Conservation (phyloP, 1,140 invertebrate genomes). For the Aradophagus sp. region DNA sequence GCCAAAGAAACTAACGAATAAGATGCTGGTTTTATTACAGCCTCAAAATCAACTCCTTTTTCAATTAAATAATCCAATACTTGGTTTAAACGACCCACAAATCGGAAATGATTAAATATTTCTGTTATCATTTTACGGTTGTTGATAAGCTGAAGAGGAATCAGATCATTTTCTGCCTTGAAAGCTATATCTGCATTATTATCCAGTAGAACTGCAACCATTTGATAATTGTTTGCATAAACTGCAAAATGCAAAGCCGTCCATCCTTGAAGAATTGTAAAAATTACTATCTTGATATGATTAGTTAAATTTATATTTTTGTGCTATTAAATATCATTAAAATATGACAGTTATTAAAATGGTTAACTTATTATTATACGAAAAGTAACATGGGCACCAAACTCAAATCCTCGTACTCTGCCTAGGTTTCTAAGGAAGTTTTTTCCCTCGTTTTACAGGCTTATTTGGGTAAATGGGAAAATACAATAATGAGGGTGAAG, state of each 20-base stretch:
- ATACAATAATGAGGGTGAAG: too few species aligned
- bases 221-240: background rate
- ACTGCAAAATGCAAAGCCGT: constrained; percentile 9
- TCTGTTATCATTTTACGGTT: background rate
- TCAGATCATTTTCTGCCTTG: constrained; percentile 6
- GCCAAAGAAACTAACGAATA: background rate
- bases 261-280: constrained; percentile 8
- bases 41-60: background rate
- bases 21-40: background rate
- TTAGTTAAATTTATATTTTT: too few species aligned
- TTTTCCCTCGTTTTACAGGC: too few species aligned
- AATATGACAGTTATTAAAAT: background rate
- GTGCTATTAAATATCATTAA: background rate
- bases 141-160: constrained; percentile 1
- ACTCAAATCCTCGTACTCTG: too few species aligned
- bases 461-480: too few species aligned
- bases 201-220: constrained; percentile 2
- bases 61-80: background rate
- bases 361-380: too few species aligned
- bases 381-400: too few species aligned
- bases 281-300: too few species aligned
- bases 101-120: background rate
- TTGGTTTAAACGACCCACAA: background rate
- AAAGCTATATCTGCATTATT: constrained; percentile 5
- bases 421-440: too few species aligned